Conservation (phyloP, 1,140 invertebrate genomes). For the Pygmarrhopalites habei region DNA sequence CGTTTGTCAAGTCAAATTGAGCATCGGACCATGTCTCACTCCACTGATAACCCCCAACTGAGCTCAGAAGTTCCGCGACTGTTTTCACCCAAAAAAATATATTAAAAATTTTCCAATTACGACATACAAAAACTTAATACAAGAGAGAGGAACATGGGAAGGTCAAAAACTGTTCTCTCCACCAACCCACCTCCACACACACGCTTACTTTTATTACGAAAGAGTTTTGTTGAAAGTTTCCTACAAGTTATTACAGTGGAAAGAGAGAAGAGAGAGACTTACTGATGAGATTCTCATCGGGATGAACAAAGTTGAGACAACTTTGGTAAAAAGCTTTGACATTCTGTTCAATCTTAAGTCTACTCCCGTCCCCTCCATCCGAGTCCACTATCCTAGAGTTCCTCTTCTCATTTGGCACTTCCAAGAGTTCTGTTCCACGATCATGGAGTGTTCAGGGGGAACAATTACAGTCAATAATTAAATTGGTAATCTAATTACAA, state of each 20-base stretch:
- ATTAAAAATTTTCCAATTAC: too few relatives aligned
- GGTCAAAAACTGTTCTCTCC: too few relatives aligned
- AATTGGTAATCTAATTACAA: too few relatives aligned
- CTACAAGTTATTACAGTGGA: neutral
- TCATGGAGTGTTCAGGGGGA: too few relatives aligned
- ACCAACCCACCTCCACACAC: too few relatives aligned
- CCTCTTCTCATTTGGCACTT: slow-evolving; percentile 20
- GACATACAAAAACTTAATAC: too few relatives aligned
- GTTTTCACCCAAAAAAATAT: too few relatives aligned
- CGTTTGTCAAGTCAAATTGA: slow-evolving; percentile 31
- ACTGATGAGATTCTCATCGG: slow-evolving; percentile 24
- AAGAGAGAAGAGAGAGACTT: slow-evolving; percentile 13
- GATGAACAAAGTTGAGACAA: slow-evolving; percentile 26
- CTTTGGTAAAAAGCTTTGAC: slow-evolving; percentile 25
- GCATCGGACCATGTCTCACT: slow-evolving; percentile 24
- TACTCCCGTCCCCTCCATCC: neutral
- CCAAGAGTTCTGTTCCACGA: slow-evolving; percentile 7
- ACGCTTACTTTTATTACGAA: too few relatives aligned
- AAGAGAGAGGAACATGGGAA: too few relatives aligned
- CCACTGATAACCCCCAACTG: slow-evolving; percentile 32
- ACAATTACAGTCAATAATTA: neutral
- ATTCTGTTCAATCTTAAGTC: neutral
- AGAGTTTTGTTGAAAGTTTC: too few relatives aligned
- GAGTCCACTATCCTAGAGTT: slow-evolving; percentile 2
- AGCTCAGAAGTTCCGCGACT: slow-evolving; percentile 24